Base-by-base conservation (phyloP, 2,888 invertebrate species). In the Cryptocephalus moraei region DNA sequence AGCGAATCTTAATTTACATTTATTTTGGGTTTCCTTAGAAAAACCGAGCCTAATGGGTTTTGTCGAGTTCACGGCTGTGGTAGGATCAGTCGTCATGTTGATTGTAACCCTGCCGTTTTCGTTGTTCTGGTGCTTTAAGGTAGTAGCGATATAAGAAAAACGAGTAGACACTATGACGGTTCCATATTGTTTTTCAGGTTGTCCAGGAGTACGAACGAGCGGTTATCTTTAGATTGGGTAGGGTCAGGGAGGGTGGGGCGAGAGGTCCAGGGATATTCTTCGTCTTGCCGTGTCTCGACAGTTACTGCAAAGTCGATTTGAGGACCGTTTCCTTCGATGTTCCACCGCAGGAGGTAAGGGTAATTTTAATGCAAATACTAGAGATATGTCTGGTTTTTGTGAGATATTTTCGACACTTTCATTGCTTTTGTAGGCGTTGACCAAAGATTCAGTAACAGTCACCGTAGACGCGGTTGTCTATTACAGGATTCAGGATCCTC, bases 281-380 rank as follows among this genome's bases (percentile, higher is more conserved):
- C 70, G 83, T 95, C 8, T 75, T 96, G 51, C 95, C 95, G 1
- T 97, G 95, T 70, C 86, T 95, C 46, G 95, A 94, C 66, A 86
- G 84, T 41, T 95, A 92, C 68, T 83, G 87, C 48, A 92, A 89
- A 70, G 91, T 96, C 39, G 95, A 96, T 70, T 74, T 95, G 48
- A 79, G 95, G 52, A 93, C 93, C 0, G 89, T 95, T 0, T 91
- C 93, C 0, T 96, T 95, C 65, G 93, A 95, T 72, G 93, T 96
- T 1, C 93, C 95, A 40, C 92, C 94, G 0, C 95, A 96, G 75
- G 94, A 95, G 78, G 91, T 94, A 68, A 22, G 22, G 65, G 53
- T 55, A 45, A 40, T 22, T 22, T 22, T 6, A 22, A 22, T 22
- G 6, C n/a, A 39, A 41, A 41, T 22, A 22, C 22, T 6, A 22